A percentile compares a stretch with the other conserved stretches of the same genome.
phyloP scores from a whole-genome alignment of 1,140 invertebrate species.

The Drosophila murphyi region DNA sequence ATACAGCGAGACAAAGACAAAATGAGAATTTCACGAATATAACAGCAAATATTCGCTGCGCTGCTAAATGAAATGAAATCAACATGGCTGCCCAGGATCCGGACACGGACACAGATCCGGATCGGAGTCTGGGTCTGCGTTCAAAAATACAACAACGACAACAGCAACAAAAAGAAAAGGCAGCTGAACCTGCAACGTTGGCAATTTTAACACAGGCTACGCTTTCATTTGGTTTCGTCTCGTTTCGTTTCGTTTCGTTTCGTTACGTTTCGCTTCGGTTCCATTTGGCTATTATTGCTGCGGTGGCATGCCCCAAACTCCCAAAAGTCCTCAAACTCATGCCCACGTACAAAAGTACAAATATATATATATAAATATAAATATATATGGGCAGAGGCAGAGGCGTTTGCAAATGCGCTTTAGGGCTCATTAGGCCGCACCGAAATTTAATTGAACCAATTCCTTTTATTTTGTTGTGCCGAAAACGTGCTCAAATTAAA shows the following conservation, averaged over 20 bases:
- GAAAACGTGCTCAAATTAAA: not conserved
- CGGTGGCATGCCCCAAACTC: slow-evolving; percentile 3
- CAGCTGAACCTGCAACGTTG: slow-evolving; percentile 64
- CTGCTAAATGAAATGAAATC: slow-evolving; percentile 79
- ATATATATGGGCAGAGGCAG: too few species aligned
- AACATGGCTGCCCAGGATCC: slow-evolving; percentile 72
- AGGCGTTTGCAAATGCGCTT: slow-evolving; percentile 33
- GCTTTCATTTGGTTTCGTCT: slow-evolving; percentile 49
- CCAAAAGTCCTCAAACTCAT: too few species aligned
- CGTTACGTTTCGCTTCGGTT: not conserved
- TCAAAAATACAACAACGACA: not conserved
- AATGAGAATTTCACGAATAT: slow-evolving; percentile 39
- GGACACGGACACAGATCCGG: slow-evolving; percentile 16
- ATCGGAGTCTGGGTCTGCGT: slow-evolving; percentile 13
- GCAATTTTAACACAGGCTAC: slow-evolving; percentile 58
- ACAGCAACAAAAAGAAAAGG: slow-evolving; percentile 15
- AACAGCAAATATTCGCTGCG: slow-evolving; percentile 22
- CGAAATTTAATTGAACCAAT: slow-evolving; percentile 44
- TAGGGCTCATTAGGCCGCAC: slow-evolving; percentile 38
- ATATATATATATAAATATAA: too few species aligned
- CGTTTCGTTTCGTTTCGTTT: slow-evolving; percentile 13
- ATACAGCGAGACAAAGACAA: slow-evolving; percentile 52
- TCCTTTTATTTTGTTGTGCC: slow-evolving; percentile 3
- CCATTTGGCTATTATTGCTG: slow-evolving; percentile 12
- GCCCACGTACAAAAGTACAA: too few species aligned